Percentiles rank a stretch among this genome's conserved stretches.
Conservation (phyloP, 1,140 invertebrate species). For the Bombus waltoni region DNA sequence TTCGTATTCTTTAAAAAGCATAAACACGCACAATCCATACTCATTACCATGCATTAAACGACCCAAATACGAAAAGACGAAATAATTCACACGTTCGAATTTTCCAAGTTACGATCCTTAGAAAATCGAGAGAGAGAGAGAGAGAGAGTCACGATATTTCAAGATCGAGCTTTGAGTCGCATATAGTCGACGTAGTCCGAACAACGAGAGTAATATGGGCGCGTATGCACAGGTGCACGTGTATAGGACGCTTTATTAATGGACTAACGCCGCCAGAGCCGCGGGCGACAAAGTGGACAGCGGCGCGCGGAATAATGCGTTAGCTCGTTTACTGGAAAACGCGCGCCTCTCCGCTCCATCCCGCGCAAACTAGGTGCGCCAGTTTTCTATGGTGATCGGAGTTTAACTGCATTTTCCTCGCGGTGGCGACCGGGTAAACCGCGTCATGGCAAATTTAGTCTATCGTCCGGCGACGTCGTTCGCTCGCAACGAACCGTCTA, state of each 20-base stretch:
- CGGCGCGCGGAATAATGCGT: constrained; percentile 40
- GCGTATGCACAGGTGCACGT: not conserved
- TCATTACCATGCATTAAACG: not conserved
- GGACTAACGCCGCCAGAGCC: constrained; percentile 41
- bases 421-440: constrained; percentile 52
- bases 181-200: not conserved
- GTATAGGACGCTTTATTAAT: constrained; percentile 59
- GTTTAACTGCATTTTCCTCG: constrained; percentile 62
- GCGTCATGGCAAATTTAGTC: constrained; percentile 49
- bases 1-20: too few species aligned
- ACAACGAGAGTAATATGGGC: not conserved
- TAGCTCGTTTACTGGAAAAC: constrained; percentile 58
- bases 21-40: not conserved
- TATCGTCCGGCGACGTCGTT: constrained; percentile 35
- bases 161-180: not conserved
- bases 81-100: not conserved
- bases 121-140: too few species aligned
- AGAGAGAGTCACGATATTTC: not conserved
- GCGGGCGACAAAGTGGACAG: constrained; percentile 51
- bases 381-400: constrained; percentile 63
- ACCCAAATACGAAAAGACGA: not conserved
- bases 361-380: constrained; percentile 47
- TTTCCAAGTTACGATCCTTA: not conserved
- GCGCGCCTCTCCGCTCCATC: not conserved
- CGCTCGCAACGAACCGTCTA: constrained; percentile 28